phyloP scores from a whole-genome alignment of 1,140 invertebrate species.

The Mactra quadrangularis region DNA sequence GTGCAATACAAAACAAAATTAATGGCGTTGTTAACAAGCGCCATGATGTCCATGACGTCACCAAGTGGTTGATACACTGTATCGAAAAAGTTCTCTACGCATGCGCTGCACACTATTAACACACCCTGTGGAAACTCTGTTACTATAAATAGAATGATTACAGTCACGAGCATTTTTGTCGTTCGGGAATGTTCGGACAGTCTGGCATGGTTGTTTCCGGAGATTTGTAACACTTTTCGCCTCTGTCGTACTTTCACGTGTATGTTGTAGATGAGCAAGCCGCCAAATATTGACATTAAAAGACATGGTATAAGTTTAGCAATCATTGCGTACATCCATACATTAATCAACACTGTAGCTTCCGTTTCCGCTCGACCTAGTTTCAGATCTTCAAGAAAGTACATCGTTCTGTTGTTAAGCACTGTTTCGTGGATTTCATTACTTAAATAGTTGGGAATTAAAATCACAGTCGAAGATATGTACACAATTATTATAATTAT shows the following conservation, averaged over 20 bases:
- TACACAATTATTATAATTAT: conserved; percentile 90
- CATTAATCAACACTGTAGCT: conserved; percentile 81
- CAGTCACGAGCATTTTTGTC: conserved; percentile 94
- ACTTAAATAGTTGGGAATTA: conserved; percentile 89
- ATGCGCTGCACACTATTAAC: conserved; percentile 82
- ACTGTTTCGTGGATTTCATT: conserved; percentile 70
- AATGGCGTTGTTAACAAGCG: conserved; percentile 94
- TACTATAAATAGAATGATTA: conserved; percentile 92
- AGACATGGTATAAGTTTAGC: conserved; percentile 84
- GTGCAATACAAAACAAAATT: conserved; percentile 97
- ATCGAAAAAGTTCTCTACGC: conserved; percentile 76
- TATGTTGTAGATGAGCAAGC: conserved; percentile 85
- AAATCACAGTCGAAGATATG: conserved; percentile 89
- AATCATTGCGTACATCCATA: conserved; percentile 81
- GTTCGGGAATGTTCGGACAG: conserved; percentile 91
- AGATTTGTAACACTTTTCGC: conserved; percentile 79
- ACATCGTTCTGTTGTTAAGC: conserved; percentile 67
- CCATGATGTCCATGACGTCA: conserved; percentile 96
- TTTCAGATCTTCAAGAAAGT: conserved; percentile 84
- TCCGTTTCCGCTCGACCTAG: conserved; percentile 85
- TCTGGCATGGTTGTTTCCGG: conserved; percentile 75
- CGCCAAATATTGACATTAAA: conserved; percentile 83
- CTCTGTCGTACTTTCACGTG: conserved; percentile 83
- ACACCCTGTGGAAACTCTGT: conserved; percentile 91
- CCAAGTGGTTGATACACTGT: conserved; percentile 87